A percentile compares a stretch with the other conserved stretches of the same genome.
Conservation (phyloP, 2,888 invertebrate species). For the Campoplex nolae region DNA sequence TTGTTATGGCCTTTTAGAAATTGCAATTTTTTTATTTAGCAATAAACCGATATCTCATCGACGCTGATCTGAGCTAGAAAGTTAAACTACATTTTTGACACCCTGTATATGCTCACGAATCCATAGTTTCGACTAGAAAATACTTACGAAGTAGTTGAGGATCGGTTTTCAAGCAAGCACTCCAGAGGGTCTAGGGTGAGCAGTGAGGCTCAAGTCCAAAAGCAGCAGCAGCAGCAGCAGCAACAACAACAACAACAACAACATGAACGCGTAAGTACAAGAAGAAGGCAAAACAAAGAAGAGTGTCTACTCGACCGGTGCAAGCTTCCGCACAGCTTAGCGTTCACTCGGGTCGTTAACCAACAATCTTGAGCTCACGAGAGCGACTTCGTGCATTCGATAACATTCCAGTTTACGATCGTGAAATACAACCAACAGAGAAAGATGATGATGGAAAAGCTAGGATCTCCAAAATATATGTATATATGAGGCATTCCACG, state of each 20-base stretch:
- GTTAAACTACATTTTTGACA: not conserved
- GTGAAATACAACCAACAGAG: constrained; percentile 38
- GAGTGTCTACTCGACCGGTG: constrained; percentile 40
- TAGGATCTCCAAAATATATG: constrained; percentile 29
- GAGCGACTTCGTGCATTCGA: constrained; percentile 72
- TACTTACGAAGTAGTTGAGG: constrained; percentile 56
- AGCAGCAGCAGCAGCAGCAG: too few relatives aligned
- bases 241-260: not conserved
- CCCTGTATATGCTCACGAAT: not conserved
- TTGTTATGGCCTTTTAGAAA: too few relatives aligned
- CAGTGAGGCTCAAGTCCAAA: not conserved
- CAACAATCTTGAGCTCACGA: constrained; percentile 47
- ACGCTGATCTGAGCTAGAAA: too few relatives aligned
- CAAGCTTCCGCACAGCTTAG: constrained; percentile 68
- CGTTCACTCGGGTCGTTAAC: constrained; percentile 73
- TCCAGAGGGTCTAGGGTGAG: constrained; percentile 32
- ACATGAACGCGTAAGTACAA: constrained; percentile 34
- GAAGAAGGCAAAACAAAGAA: constrained; percentile 59
- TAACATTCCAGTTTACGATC: constrained; percentile 77
- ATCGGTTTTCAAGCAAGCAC: constrained; percentile 59
- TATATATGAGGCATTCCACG: not conserved
- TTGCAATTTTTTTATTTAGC: too few relatives aligned
- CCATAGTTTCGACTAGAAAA: constrained; percentile 33
- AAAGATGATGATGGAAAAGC: not conserved
- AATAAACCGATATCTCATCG: too few relatives aligned